phyloP scores from a whole-genome alignment of 1,140 invertebrate genomes.

The Asbolus verrucosus region DNA sequence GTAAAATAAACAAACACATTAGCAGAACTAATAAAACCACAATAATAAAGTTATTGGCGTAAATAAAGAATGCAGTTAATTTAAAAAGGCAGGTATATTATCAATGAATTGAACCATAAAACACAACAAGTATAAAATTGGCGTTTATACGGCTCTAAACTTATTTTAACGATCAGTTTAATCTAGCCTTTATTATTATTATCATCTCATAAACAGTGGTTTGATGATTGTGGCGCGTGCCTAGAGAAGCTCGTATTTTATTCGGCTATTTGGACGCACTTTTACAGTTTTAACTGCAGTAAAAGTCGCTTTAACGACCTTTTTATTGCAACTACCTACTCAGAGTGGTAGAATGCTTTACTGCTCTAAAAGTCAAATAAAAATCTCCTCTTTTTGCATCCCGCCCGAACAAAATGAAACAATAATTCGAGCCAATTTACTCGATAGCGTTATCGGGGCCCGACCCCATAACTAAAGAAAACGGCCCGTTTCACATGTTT shows the following conservation, averaged over 20 bases:
- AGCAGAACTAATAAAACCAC: background rate
- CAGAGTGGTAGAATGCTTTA: slow-evolving; percentile 55
- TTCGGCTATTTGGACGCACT: slow-evolving; percentile 62
- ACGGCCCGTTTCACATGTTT: too few relatives aligned
- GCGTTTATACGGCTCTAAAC: slow-evolving; percentile 62
- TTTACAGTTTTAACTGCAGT: slow-evolving; percentile 64
- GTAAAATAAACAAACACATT: slow-evolving; percentile 22
- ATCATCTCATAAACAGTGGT: slow-evolving; percentile 60
- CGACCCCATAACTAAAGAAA: too few relatives aligned
- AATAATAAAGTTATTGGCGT: slow-evolving; percentile 45
- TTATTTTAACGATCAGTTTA: slow-evolving; percentile 62
- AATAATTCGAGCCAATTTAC: too few relatives aligned
- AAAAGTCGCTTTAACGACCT: slow-evolving; percentile 63
- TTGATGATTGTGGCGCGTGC: slow-evolving; percentile 62
- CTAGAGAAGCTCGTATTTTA: slow-evolving; percentile 63
- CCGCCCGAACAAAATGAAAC: too few relatives aligned
- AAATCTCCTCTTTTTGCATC: slow-evolving; percentile 45
- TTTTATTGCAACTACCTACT: slow-evolving; percentile 64
- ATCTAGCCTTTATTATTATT: slow-evolving; percentile 63
- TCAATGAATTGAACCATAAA: slow-evolving; percentile 53
- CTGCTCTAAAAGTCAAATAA: slow-evolving; percentile 57
- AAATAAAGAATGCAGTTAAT: slow-evolving; percentile 49
- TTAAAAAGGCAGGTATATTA: slow-evolving; percentile 48
- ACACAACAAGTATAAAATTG: slow-evolving; percentile 61
- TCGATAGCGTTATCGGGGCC: too few relatives aligned